A percentile compares a stretch with the other conserved stretches of the same genome.
Evolutionary conservation across 2,113 vertebrate genomes (phyloP).

Genomic region (Passerina amoena): DNA sequence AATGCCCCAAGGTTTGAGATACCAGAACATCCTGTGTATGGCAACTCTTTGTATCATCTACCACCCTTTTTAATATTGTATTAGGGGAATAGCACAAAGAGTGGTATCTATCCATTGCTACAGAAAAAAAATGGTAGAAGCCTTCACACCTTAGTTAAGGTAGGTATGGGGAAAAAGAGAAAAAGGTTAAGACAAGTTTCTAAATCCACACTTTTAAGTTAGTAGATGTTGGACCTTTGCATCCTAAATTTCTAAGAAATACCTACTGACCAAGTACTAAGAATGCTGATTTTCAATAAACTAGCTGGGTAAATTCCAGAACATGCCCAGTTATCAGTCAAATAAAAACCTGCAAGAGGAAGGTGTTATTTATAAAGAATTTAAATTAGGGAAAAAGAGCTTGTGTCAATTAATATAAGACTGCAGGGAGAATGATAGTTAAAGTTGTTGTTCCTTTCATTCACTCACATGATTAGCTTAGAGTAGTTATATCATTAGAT

Average conservation of each 20-base stretch:
- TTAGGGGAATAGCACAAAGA: background rate
- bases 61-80: background rate
- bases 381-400: background rate
- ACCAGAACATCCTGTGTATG: background rate
- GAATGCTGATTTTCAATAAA: background rate
- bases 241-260: background rate
- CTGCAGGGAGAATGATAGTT: background rate
- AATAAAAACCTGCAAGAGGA: background rate
- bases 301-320: background rate
- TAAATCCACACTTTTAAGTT: background rate
- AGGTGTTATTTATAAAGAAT: background rate
- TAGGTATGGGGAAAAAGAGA: rapidly evolving
- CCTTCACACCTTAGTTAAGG: background rate
- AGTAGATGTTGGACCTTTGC: background rate
- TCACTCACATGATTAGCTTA: background rate
- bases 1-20: background rate
- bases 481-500: background rate
- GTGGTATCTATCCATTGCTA: background rate
- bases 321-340: background rate
- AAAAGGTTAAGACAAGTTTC: background rate
- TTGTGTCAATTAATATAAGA: background rate
- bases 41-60: background rate
- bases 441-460: background rate
- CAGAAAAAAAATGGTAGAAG: background rate
- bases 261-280: background rate